Evolutionary conservation across 2,113 vertebrate genomes (phyloP), one percentile per base, ranked within the genome.

Genomic region (Pelusios castaneus): DNA sequence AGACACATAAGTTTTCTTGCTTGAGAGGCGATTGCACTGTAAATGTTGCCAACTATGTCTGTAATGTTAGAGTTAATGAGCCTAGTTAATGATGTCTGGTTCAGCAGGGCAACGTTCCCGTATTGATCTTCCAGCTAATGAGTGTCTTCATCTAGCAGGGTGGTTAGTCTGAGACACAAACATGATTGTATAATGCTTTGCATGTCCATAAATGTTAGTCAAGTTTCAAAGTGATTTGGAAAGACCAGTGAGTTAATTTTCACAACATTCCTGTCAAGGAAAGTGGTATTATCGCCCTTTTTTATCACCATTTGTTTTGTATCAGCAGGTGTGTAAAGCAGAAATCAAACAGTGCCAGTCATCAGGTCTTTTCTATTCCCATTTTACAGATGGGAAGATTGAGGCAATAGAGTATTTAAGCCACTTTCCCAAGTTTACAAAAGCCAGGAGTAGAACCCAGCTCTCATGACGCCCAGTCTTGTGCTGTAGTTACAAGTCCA

Each of bases 391-490:
- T 31, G 1, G 10, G 14, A 11, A 6, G 76, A 1, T 0, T 1
- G 34, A 31, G 73, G 0, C 0, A 0, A 47, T 90, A 31, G 31
- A 63, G 14, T 45, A 3, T 3, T 34, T 27, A 63, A 38, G 56
- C 27, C 56, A 58, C 56, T 58, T 58, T 13, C 10, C 5, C 12
- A 58, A 58, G 5, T 25, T 58, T 58, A 58, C 56, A 58, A 58
- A 58, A 29, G 1, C 21, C 75, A 82, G 84, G 31, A 83, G 16
- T 34, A 77, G 34, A 60, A 13, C 29, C 4, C 76, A 63, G 27
- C 29, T 52, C 45, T 31, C 60, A 51, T 58, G 0, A 41, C 5
- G 82, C 25, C 5, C 0, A 0, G 5, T 14, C 4, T 89, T 1
- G 21, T 79, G 27, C 89, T 11, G 45, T 41, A 56, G 41, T 41